These are phyloP conservation scores for Aphyosemion australe DNA, from an alignment of 2,113 vertebrate genomes.

Conservation along the genomic window DNA sequence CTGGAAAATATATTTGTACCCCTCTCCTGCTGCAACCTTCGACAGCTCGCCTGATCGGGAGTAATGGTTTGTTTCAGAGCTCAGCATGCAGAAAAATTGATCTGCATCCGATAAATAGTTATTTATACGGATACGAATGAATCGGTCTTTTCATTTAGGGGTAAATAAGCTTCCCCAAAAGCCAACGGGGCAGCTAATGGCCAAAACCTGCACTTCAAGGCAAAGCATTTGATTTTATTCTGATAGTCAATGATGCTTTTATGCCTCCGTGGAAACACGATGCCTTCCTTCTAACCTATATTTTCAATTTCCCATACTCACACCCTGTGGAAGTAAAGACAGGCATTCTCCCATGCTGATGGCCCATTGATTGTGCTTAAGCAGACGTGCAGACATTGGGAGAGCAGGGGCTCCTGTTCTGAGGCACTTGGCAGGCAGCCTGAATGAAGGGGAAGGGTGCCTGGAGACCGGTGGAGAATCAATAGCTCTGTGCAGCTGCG, in stretches of 20 bases:
- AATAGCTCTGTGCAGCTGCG: slow-evolving; percentile 76
- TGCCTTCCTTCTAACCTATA: slow-evolving; percentile 74
- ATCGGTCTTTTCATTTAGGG: slow-evolving; percentile 33
- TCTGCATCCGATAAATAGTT: slow-evolving; percentile 38
- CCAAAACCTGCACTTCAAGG: slow-evolving; percentile 46
- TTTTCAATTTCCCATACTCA: slow-evolving; percentile 73
- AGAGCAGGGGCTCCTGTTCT: slow-evolving; percentile 73
- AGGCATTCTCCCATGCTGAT: slow-evolving; percentile 70
- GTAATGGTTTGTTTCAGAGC: slow-evolving; percentile 45
- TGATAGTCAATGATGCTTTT: slow-evolving; percentile 60
- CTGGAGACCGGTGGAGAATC: slow-evolving; percentile 75
- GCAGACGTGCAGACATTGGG: slow-evolving; percentile 78
- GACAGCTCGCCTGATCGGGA: slow-evolving; percentile 42
- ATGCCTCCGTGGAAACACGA: slow-evolving; percentile 53
- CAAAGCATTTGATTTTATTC: slow-evolving; percentile 55
- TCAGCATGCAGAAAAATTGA: slow-evolving; percentile 47
- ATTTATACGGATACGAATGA: slow-evolving; percentile 41
- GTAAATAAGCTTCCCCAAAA: slow-evolving; percentile 49
- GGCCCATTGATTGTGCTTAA: slow-evolving; percentile 80
- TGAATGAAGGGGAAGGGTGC: slow-evolving; percentile 69
- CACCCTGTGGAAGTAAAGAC: slow-evolving; percentile 69
- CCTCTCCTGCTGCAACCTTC: slow-evolving; percentile 49
- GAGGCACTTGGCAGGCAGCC: slow-evolving; percentile 76
- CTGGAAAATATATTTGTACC: slow-evolving; percentile 13
- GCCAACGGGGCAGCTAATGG: slow-evolving; percentile 5